Conservation (phyloP, 2,888 invertebrate genomes). For the Apotomis betuletana region DNA sequence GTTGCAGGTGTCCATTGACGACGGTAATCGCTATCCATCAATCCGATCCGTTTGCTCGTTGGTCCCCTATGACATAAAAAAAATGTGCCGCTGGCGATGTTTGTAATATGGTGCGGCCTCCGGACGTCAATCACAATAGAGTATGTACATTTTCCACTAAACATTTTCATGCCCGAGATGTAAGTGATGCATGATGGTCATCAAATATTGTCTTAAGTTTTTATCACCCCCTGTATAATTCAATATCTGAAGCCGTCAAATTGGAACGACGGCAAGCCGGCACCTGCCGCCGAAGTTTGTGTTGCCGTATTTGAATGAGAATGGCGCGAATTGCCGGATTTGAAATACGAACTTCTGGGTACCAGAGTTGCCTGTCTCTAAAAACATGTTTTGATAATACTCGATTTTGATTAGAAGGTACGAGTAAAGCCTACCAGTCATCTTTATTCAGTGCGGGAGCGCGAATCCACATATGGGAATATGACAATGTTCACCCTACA, state of each 20-base stretch:
- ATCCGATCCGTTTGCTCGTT: too few species aligned
- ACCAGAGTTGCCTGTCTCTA: constrained; percentile 18
- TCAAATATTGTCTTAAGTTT: not conserved
- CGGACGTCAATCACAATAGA: too few species aligned
- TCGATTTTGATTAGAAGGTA: constrained; percentile 3
- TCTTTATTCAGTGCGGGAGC: too few species aligned
- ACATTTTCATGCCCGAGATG: too few species aligned
- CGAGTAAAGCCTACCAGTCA: not conserved
- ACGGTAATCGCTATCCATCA: too few species aligned
- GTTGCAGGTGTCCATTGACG: too few species aligned
- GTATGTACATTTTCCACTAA: too few species aligned
- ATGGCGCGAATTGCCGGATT: constrained; percentile 41
- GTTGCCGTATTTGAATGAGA: constrained; percentile 48
- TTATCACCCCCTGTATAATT: not conserved
- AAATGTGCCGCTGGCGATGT: too few species aligned
- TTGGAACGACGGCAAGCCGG: constrained; percentile 10
- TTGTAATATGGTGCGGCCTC: too few species aligned
- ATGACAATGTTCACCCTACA: too few species aligned
- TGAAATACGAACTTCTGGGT: constrained; percentile 21
- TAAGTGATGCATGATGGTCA: not conserved
- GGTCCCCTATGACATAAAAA: too few species aligned
- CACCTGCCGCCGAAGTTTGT: constrained; percentile 40
- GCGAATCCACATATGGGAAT: too few species aligned
- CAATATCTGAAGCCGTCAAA: not conserved
- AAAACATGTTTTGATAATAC: constrained; percentile 23